Evolutionary conservation across 1,140 invertebrate genomes (phyloP).

Genomic region (Conopomorpha cramerella): DNA sequence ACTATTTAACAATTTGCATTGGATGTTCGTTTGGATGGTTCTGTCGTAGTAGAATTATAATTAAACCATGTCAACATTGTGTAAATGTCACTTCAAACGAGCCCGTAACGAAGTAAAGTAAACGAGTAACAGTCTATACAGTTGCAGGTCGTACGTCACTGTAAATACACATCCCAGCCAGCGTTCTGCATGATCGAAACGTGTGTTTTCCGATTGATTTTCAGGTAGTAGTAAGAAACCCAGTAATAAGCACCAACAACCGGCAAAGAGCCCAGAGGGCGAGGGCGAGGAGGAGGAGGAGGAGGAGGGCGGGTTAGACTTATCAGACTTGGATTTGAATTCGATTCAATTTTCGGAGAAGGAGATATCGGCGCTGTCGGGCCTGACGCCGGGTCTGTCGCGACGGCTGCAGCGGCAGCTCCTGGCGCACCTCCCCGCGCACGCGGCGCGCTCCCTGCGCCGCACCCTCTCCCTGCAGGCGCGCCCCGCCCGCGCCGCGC

Average conservation of each 20-base stretch:
- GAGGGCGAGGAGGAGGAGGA: slow-evolving; percentile 16
- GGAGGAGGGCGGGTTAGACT: slow-evolving; percentile 60
- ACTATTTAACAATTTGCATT: slow-evolving; percentile 40
- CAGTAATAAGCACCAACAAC: too few species aligned
- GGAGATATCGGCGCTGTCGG: slow-evolving; percentile 67
- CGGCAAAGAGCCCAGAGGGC: too few species aligned
- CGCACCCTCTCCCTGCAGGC: slow-evolving; percentile 64
- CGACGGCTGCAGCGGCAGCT: slow-evolving; percentile 67
- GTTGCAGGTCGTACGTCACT: too few species aligned
- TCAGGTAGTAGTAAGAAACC: slow-evolving; percentile 49
- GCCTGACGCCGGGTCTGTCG: slow-evolving; percentile 66
- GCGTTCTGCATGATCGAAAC: slow-evolving; percentile 59
- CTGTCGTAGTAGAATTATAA: too few species aligned
- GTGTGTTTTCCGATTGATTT: slow-evolving; percentile 58
- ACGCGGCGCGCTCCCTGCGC: slow-evolving; percentile 63
- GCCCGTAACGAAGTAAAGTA: too few species aligned
- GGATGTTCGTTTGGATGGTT: slow-evolving; percentile 13
- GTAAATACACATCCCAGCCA: slow-evolving; percentile 45
- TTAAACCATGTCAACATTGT: too few species aligned
- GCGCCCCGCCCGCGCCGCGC: slow-evolving; percentile 6
- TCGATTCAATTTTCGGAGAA: slow-evolving; percentile 67
- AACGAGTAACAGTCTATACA: too few species aligned
- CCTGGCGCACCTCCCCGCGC: slow-evolving; percentile 65
- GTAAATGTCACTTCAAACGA: too few species aligned
- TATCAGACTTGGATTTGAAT: slow-evolving; percentile 67